Evolutionary conservation across 2,797 vertebrate genomes (phyloP).

Genomic region (Paedocypris micromegethes): DNA sequence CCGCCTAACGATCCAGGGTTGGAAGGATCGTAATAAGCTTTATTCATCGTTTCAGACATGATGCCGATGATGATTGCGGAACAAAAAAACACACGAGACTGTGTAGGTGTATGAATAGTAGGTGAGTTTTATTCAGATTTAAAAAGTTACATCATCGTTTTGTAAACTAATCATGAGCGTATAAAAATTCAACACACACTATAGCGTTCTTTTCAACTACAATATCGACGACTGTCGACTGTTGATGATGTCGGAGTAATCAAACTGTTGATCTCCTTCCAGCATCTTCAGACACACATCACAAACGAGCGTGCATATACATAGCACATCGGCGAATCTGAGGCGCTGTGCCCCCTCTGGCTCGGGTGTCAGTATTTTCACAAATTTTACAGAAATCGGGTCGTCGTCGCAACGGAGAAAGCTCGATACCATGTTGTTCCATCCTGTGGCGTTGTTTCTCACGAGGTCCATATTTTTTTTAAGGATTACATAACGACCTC

Average conservation of each 20-base stretch:
- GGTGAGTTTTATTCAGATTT: too few relatives aligned
- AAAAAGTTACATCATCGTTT: not conserved
- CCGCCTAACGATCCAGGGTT: constrained; percentile 6
- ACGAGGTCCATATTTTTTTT: too few relatives aligned
- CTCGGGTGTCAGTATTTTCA: too few relatives aligned
- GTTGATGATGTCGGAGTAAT: not conserved
- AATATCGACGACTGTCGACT: not conserved
- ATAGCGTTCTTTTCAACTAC: not conserved
- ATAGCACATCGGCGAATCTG: not conserved
- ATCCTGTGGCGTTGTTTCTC: too few relatives aligned
- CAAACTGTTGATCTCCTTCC: not conserved
- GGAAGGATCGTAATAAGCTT: constrained; percentile 9
- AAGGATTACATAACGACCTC: too few relatives aligned
- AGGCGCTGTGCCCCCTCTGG: too few relatives aligned
- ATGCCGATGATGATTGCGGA: not conserved
- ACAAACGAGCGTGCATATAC: not conserved
- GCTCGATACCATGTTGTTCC: too few relatives aligned
- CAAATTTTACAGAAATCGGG: too few relatives aligned
- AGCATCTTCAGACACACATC: not conserved
- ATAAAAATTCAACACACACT: not conserved
- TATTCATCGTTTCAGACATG: not conserved
- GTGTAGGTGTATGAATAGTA: too few relatives aligned
- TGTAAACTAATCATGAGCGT: not conserved
- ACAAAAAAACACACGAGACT: too few relatives aligned
- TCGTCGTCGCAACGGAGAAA: too few relatives aligned